A percentile compares a stretch with the other conserved stretches of the same genome.
Conservation (phyloP, 1,140 invertebrate species). For the Bombyx mandarina region DNA sequence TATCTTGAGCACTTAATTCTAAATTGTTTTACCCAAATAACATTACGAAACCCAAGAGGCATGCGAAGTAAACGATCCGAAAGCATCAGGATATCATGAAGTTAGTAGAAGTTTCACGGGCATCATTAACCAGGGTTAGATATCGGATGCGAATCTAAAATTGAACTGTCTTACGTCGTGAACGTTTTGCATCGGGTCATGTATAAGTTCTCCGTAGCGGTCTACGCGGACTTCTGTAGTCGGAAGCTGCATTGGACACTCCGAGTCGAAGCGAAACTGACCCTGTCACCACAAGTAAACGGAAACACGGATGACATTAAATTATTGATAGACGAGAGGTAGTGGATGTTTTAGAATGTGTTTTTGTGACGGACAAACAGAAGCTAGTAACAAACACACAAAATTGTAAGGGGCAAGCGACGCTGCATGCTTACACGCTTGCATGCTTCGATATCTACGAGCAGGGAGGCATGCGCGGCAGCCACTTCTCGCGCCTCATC, state of each 20-base stretch:
- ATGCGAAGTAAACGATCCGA: background rate
- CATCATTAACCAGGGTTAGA: no score
- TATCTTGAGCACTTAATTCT: constrained; percentile 7
- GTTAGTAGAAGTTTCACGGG: constrained; percentile 15
- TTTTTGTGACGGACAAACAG: constrained; percentile 8
- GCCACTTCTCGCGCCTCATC: constrained; percentile 61
- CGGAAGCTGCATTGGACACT: constrained; percentile 77
- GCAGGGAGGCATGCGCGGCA: constrained; percentile 63
- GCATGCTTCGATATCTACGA: constrained; percentile 71
- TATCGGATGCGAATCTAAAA: background rate
- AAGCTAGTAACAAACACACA: constrained; percentile 16
- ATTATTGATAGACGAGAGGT: background rate
- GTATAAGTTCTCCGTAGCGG: constrained; percentile 61
- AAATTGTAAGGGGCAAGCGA: constrained; percentile 28
- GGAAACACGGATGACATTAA: constrained; percentile 16
- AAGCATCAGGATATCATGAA: constrained; percentile 14
- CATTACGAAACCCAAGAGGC: constrained; percentile 1
- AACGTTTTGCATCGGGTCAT: constrained; percentile 58
- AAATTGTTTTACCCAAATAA: background rate
- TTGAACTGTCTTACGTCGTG: constrained; percentile 52
- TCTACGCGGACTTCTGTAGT: constrained; percentile 74
- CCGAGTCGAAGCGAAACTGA: constrained; percentile 86
- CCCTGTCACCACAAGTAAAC: constrained; percentile 72
- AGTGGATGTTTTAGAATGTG: background rate
- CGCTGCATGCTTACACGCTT: constrained; percentile 72